These are phyloP conservation scores for Mus minutoides DNA, from an alignment of 2,797 vertebrate species.

Conservation along the genomic window DNA sequence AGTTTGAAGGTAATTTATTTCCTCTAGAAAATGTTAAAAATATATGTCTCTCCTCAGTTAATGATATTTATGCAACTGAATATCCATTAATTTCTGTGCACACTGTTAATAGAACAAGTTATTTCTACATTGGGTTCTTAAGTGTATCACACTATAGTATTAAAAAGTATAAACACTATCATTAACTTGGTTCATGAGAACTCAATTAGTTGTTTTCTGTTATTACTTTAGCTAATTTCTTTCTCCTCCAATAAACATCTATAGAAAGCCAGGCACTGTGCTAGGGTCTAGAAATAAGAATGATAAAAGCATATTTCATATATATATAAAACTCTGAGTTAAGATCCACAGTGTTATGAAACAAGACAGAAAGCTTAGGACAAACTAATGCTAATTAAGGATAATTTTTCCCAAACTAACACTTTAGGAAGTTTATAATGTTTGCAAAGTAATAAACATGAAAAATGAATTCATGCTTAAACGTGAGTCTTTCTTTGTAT, in stretches of 20 bases:
- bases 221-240: conserved; percentile 67
- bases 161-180: conserved; percentile 45
- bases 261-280: conserved; percentile 39
- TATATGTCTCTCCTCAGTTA: not conserved
- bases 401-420: not conserved
- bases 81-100: conserved; percentile 30
- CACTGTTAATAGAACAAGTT: conserved; percentile 50
- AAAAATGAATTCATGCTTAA: conserved; percentile 13
- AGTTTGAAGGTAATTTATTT: conserved; percentile 66
- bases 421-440: not conserved
- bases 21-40: conserved; percentile 47
- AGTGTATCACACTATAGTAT: conserved; percentile 41
- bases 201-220: conserved; percentile 60
- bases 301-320: conserved; percentile 6
- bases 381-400: conserved; percentile 59
- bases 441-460: conserved; percentile 54
- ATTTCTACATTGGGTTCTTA: conserved; percentile 10
- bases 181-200: conserved; percentile 58
- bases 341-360: conserved; percentile 31
- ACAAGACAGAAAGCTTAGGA: conserved; percentile 36
- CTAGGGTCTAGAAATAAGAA: conserved; percentile 39
- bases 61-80: conserved; percentile 31
- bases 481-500: conserved; percentile 42
- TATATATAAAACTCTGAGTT: conserved; percentile 52
- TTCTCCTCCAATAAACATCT: conserved; percentile 67